Evolutionary conservation across 2,113 vertebrate genomes (phyloP).

Genomic region (Boulengeromyrus knoepffleri): DNA sequence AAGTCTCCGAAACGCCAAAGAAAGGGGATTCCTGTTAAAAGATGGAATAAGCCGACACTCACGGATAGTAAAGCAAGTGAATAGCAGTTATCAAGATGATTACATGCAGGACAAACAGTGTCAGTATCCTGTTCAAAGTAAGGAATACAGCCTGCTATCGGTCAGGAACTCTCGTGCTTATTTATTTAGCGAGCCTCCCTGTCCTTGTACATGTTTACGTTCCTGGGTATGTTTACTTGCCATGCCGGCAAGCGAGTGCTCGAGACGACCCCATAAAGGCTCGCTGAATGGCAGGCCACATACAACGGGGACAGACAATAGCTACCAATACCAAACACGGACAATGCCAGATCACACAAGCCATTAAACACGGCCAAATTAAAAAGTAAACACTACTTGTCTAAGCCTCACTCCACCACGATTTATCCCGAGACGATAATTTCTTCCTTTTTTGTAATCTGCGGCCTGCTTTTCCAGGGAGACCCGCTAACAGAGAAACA

Average conservation of each 20-base stretch:
- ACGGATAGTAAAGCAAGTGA: background rate
- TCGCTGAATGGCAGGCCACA: background rate
- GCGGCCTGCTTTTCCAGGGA: background rate
- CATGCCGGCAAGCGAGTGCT: background rate
- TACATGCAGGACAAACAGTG: background rate
- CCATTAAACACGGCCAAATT: background rate
- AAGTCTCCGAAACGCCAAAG: background rate
- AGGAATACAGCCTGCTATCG: background rate
- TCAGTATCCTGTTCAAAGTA: slow-evolving; percentile 12
- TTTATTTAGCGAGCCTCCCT: background rate
- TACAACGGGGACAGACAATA: background rate
- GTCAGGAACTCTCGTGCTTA: background rate
- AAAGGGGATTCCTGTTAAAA: background rate
- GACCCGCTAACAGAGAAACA: background rate
- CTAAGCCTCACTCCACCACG: background rate
- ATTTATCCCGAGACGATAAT: background rate
- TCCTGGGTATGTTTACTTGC: slow-evolving; percentile 7
- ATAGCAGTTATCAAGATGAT: background rate
- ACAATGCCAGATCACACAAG: background rate
- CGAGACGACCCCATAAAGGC: background rate
- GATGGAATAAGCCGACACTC: background rate
- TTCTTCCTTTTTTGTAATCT: background rate
- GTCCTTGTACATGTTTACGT: slow-evolving; percentile 4
- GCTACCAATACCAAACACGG: slow-evolving; percentile 7
- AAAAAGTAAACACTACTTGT: background rate